Conservation (phyloP, 64 coral and sea anemone genomes). For the Dendronephthya gigantea region DNA sequence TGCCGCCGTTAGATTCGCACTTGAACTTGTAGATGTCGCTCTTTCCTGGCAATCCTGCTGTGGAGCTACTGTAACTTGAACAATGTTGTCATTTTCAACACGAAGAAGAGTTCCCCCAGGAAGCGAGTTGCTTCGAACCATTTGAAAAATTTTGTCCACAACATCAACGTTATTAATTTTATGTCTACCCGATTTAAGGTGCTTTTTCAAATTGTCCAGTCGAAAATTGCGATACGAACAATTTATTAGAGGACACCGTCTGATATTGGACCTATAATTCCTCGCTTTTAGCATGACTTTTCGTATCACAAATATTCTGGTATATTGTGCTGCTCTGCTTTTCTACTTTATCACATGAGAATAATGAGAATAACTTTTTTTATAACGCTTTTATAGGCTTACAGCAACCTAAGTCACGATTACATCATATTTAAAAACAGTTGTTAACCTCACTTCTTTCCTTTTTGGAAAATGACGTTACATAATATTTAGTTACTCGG, state of each 20-base stretch:
- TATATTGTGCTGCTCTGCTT: background rate
- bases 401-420: no score
- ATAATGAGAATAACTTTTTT: no score
- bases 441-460: no score
- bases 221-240: background rate
- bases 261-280: background rate
- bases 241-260: background rate
- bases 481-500: no score
- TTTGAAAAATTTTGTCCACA: background rate
- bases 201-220: background rate
- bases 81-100: background rate
- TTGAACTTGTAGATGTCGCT: background rate
- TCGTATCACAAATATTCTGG: background rate
- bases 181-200: background rate
- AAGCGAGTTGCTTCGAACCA: background rate
- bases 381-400: no score
- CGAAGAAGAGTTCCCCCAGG: background rate
- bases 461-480: no score
- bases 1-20: no score
- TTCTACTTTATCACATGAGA: no score
- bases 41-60: background rate
- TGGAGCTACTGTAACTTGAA: background rate
- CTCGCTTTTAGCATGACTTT: background rate
- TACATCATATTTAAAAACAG: no score
- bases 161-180: background rate